Percentiles rank a stretch among this genome's conserved stretches.
Conservation (phyloP, 2,797 vertebrate genomes). For the Ctenopoma kingsleyae region DNA sequence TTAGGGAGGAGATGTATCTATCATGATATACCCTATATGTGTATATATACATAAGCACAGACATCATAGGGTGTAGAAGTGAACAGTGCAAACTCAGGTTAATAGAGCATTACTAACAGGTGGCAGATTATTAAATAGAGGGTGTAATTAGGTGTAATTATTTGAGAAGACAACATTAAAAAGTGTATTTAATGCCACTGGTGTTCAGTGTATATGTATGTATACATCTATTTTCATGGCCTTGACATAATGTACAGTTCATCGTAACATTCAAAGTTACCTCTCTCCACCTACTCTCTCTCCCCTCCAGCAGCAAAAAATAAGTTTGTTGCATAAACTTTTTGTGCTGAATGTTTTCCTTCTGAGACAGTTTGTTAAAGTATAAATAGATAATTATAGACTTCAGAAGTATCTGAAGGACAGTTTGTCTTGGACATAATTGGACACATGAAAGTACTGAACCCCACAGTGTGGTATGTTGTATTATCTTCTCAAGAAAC, state of each 20-base stretch:
- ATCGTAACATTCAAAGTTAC: neutral
- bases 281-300: neutral
- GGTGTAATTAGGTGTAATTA: too few relatives aligned
- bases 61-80: too few relatives aligned
- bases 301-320: neutral
- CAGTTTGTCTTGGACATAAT: constrained; percentile 37
- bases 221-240: too few relatives aligned
- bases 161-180: too few relatives aligned
- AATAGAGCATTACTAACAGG: too few relatives aligned
- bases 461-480: constrained; percentile 26
- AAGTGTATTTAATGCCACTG: too few relatives aligned
- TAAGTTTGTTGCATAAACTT: constrained; percentile 1
- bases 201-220: too few relatives aligned
- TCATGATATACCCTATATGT: too few relatives aligned
- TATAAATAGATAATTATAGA: constrained; percentile 26
- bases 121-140: too few relatives aligned
- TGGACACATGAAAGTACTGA: constrained; percentile 32
- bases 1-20: too few relatives aligned
- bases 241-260: neutral
- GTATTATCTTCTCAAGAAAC: constrained; percentile 38
- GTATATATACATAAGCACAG: too few relatives aligned
- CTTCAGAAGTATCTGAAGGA: neutral
- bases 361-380: constrained; percentile 1
- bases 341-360: neutral
- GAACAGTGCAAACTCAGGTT: too few relatives aligned